Base-by-base conservation (phyloP, 2,113 vertebrate genomes). In the Perognathus longimembris region DNA sequence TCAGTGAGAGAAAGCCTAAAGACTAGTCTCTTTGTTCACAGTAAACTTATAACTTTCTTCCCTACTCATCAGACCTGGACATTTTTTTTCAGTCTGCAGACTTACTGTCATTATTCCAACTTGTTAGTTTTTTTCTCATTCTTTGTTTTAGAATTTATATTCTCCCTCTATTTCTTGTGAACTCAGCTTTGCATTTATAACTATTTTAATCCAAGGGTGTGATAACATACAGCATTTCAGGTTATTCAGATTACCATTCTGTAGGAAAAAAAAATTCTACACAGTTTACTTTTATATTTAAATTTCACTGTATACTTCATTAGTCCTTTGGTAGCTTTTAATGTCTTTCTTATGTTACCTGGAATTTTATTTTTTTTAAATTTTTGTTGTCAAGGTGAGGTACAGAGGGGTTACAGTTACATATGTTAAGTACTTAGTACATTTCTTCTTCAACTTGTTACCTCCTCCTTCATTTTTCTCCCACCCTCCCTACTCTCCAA, bases 311-410 rank as follows among this genome's bases (percentile, higher is more conserved):
- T 22, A 77, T 73, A 74, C 42, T 74, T 63, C 30, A 34, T 28
- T 59, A 54, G 15, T n/a, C 17, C 21, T 88, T 76, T 42, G 7
- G 15, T 15, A 73, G 42, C 20, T 83, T 90, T 86, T 73, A 92
- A 86, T 80, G 1, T 1, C 26, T 73, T 67, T 63, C n/a, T 11
- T 63, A 1, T 67, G 36, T 90, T 77, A 67, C 6, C 69, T 12
- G 61, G 69, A 77, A 85, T 89, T 75, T 89, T 88, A 79, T 91
- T 66, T n/a, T n/a, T n/a, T n/a, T n/a, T n/a, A n/a, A n/a, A n/a
- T n/a, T n/a, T n/a, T n/a, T n/a, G n/a, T n/a, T n/a, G n/a, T n/a
- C n/a, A n/a, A n/a, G n/a, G n/a, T n/a, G n/a, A n/a, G n/a, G n/a
- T n/a, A n/a, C n/a, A n/a, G n/a, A n/a, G n/a, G n/a, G n/a, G n/a